Evolutionary conservation across 2,888 invertebrate genomes (phyloP), one percentile per base, ranked within the genome.

Genomic region (Hoplodrina blanda): DNA sequence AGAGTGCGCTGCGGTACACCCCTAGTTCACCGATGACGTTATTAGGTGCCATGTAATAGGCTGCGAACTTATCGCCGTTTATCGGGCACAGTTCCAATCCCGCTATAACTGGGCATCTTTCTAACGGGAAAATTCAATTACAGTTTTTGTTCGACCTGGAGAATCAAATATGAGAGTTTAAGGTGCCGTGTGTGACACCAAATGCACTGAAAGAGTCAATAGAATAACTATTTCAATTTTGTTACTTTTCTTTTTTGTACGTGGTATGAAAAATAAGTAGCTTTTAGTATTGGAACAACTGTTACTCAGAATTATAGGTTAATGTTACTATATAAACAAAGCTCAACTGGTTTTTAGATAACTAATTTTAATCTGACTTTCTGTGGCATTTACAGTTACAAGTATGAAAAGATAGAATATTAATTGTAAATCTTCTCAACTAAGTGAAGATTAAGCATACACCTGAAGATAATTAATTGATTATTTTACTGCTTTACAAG

Each of bases 61-160:
- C 80, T 53, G 65, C 41, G 60, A 71, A 78, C 78, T 74, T 78
- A 82, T 73, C 68, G 78, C 78, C 73, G 71, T 78, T 82, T 78
- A 78, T 73, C 82, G 80, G 78, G 81, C 82, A 80, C 72, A 70
- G 83, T 82, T 82, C 83, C 83, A 82, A 80, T 80, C 83, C 50
- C 69, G 73, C 62, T 74, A 74, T 69, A 79, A 79, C 82, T 67
- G 77, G 54, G 69, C 65, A 80, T 78, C 80, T 73, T 82, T 75
- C 63, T 71, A 67, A 80, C 76, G 71, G 62, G 66, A 62, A 78
- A 78, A 78, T 80, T 78, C 80, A 78, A 78, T 80, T 78, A 80
- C 33, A 62, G 10, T 78, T 78, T 76, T 73, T 68, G 74, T 68
- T 73, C 50, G 56, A 63, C 41, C 62, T 63, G 60, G 60, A 19